Percentiles rank a stretch among this genome's conserved stretches.
Evolutionary conservation across 2,888 invertebrate genomes (phyloP).

Genomic region (Drosophila borborema): DNA sequence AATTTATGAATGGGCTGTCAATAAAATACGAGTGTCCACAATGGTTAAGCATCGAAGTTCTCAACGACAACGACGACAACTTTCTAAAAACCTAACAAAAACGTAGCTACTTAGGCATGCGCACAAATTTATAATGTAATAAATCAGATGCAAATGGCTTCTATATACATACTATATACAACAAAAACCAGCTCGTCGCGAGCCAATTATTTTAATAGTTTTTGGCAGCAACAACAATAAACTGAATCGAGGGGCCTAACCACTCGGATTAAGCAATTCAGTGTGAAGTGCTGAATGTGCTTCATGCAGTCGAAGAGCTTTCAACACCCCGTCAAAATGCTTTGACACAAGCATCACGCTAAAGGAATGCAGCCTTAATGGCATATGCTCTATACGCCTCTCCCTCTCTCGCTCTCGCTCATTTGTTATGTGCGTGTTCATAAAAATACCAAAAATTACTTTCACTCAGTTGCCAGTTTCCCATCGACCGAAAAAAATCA

Average conservation of each 20-base stretch:
- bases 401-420: background rate
- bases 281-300: constrained; percentile 65
- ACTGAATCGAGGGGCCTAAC: constrained; percentile 45
- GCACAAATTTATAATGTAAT: constrained; percentile 76
- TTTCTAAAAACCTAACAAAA: constrained; percentile 66
- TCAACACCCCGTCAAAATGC: constrained; percentile 69
- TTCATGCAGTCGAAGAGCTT: constrained; percentile 59
- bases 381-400: constrained; percentile 16
- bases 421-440: constrained; percentile 28
- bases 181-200: constrained; percentile 61
- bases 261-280: constrained; percentile 71
- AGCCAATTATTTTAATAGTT: constrained; percentile 77
- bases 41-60: constrained; percentile 18
- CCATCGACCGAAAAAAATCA: constrained; percentile 28
- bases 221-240: constrained; percentile 59
- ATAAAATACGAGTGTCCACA: constrained; percentile 58
- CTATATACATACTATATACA: constrained; percentile 52
- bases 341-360: constrained; percentile 64
- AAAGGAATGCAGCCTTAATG: constrained; percentile 70
- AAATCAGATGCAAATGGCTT: constrained; percentile 75
- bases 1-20: constrained; percentile 68
- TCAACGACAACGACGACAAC: constrained; percentile 53
- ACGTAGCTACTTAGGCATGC: constrained; percentile 78
- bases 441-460: constrained; percentile 75
- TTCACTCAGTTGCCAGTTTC: constrained; percentile 57